Base-by-base conservation (phyloP, 2,113 vertebrate species). In the Syngnathoides biaculeatus region DNA sequence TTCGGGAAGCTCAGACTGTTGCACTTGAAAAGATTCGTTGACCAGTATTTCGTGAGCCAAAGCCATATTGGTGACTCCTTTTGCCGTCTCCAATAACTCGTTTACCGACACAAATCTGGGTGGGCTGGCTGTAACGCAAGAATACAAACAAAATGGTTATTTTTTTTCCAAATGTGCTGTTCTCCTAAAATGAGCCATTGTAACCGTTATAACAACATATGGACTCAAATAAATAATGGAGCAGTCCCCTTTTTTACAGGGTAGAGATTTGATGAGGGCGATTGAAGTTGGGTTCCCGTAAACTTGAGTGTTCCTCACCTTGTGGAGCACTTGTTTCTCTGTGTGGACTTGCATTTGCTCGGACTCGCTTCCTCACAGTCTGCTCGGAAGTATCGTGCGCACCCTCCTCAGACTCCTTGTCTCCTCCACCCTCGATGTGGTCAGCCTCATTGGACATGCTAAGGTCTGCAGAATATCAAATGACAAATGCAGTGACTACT, bases 21-120 rank as follows among this genome's bases (percentile, higher is more conserved):
- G 96, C 76, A 99, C 91, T 84, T 92, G 90, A 74, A 98, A 98
- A 61, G 84, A 92, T 72, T 93, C 91, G 79, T 96, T 94, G 27
- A 98, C 87, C 55, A 97, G 89, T 61, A 98, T 98, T 80, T 99
- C 96, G 0, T 99, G 96, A n/a, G 96, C 97, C 65, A 99, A 70
- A 1, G 93, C 93, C 97, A 99, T 95, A 82, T 99, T 98, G 63
- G 93, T 95, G 70, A 99, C 92, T 58, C 94, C 94, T 85, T 96
- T 96, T 0, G 94, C 94, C 0, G 95, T 93, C 80, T 96, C 94
- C 91, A 97, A 92, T 56, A 98, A 87, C 79, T 98, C 95, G 62
- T 98, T 94, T 66, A 94, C 76, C 0, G 94, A 95, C 78, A 97
- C 94, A 59, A 94, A 91, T 60, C 71, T 88, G 78, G 94, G 85